Base-by-base conservation (phyloP, 1,140 invertebrate genomes). In the Cryptotermes secundus region DNA sequence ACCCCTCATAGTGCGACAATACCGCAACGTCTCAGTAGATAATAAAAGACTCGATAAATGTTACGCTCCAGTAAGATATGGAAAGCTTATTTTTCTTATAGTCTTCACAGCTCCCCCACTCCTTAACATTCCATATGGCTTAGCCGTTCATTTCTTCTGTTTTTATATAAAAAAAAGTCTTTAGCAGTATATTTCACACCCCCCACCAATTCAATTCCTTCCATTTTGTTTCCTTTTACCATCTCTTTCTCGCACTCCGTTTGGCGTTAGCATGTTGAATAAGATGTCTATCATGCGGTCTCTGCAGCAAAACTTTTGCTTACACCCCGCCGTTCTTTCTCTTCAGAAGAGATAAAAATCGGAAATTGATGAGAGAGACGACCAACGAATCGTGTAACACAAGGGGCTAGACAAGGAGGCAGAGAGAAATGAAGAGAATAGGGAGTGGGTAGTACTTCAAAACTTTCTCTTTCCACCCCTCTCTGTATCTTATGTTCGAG, bases 211-310 rank as follows among this genome's bases (percentile, higher is more conserved):
- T 49, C 45, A 22, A 22, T 19, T 49, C 22, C 16, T 19, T 22
- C 45, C 45, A 19, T 49, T 49, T 49, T 49, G 45, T 3, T 49
- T 49, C 45, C 16, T 19, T 49, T 49, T 22, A 49, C 16, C 14
- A 49, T 49, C 22, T 49, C 3, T n/a, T n/a, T n/a, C n/a, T n/a
- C 16, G 3, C 45, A 14, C 3, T 49, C 16, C 22, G 45, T 72
- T 7, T 72, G 59, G 59, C 16, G 59, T 72, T 72, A 72, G 59
- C 59, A 72, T 72, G 59, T 72, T 72, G 59, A 72, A 72, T 72
- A 72, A 72, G 59, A 12, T 72, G 26, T 31, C 26, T 72, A 16
- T 72, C 59, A n/a, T 72, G 3, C 59, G 9, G 31, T 26, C 31
- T 72, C 14, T 31, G 59, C 2, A 72, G 59, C 16, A n/a, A 72